Percentiles rank a stretch among this genome's conserved stretches.
Conservation (phyloP, 2,797 vertebrate species). For the Merluccius polli region DNA sequence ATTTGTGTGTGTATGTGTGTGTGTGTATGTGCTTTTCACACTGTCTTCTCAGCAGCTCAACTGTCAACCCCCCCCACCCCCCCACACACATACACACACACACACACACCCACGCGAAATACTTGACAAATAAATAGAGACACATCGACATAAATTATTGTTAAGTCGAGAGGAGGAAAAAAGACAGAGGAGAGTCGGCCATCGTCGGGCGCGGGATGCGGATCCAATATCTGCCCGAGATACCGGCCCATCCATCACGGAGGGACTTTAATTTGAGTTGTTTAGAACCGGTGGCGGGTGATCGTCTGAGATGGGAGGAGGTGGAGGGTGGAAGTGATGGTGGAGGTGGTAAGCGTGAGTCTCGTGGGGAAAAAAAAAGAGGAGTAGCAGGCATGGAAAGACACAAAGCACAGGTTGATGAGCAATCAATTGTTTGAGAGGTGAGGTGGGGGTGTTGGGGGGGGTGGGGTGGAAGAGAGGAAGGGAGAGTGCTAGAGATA, state of each 20-base stretch:
- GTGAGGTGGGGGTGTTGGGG: too few species aligned
- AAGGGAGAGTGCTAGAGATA: too few species aligned
- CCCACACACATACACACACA: not conserved
- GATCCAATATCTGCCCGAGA: slow-evolving; percentile 71
- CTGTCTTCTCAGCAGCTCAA: not conserved
- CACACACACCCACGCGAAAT: slow-evolving; percentile 20
- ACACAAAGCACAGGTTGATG: not conserved
- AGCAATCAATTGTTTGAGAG: too few species aligned
- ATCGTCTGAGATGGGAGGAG: slow-evolving; percentile 49
- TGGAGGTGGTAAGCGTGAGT: not conserved
- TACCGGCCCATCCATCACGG: slow-evolving; percentile 73
- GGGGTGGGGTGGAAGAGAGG: too few species aligned
- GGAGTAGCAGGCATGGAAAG: not conserved
- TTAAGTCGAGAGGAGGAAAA: slow-evolving; percentile 48
- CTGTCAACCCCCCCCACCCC: not conserved
- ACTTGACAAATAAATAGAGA: slow-evolving; percentile 58
- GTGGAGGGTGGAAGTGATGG: not conserved
- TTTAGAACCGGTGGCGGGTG: slow-evolving; percentile 68
- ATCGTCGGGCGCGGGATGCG: slow-evolving; percentile 66
- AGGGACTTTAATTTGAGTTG: slow-evolving; percentile 73
- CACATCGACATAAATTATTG: slow-evolving; percentile 76
- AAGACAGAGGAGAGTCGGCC: slow-evolving; percentile 44
- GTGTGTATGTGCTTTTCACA: not conserved
- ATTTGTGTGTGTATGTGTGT: not conserved
- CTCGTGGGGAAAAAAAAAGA: not conserved